A percentile compares a stretch with the other conserved stretches of the same genome.
Evolutionary conservation across 2,888 invertebrate species (phyloP).

Genomic region (Marronus borbonicus): DNA sequence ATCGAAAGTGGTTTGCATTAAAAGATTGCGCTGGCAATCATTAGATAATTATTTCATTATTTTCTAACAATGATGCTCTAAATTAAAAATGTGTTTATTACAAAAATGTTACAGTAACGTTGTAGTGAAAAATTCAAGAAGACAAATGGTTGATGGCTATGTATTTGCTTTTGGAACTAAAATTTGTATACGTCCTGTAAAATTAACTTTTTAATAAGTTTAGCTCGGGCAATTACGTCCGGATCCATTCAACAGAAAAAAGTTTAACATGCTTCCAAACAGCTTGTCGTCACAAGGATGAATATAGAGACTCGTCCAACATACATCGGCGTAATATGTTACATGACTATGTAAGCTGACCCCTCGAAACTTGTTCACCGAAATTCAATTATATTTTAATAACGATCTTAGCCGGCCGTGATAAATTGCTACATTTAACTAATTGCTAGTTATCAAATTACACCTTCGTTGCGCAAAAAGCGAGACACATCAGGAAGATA

Average conservation of each 20-base stretch:
- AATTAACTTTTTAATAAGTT: constrained; percentile 35
- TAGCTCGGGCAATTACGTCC: background rate
- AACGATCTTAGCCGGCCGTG: constrained; percentile 64
- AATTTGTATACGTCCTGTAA: constrained; percentile 12
- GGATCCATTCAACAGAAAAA: background rate
- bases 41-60: no score
- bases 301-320: background rate
- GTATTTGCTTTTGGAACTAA: background rate
- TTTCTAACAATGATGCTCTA: no score
- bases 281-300: constrained; percentile 16
- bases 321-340: background rate
- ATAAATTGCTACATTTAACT: constrained; percentile 70
- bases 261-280: constrained; percentile 10
- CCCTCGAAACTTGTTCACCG: constrained; percentile 66
- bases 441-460: constrained; percentile 70
- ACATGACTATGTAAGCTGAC: constrained; percentile 59
- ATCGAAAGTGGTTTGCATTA: no score
- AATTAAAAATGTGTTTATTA: no score
- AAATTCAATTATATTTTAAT: constrained; percentile 69
- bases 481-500: constrained; percentile 34
- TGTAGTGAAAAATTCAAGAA: no score
- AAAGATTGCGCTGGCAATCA: no score
- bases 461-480: constrained; percentile 61
- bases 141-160: no score
- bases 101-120: background rate